A percentile compares a stretch with the other conserved stretches of the same genome.
Evolutionary conservation across 2,113 vertebrate species (phyloP).

Genomic region (Micronycteris hirsuta): DNA sequence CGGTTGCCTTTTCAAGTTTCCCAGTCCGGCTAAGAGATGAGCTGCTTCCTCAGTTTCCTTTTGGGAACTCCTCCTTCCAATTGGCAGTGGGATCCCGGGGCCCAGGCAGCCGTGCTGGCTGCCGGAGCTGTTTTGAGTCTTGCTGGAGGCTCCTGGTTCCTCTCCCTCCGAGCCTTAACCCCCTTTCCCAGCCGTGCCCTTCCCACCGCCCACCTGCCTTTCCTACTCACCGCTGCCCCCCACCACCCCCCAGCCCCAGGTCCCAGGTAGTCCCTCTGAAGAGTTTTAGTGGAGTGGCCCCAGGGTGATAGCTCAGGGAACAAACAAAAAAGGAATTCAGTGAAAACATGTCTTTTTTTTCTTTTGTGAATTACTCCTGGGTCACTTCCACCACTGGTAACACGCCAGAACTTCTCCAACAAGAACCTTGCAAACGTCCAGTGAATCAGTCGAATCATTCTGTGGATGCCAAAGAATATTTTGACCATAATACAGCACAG

Average conservation of each 20-base stretch:
- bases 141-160: conserved; percentile 78
- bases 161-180: conserved; percentile 81
- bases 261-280: conserved; percentile 79
- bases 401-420: conserved; percentile 80
- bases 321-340: conserved; percentile 80
- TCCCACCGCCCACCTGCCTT: conserved; percentile 19
- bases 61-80: conserved; percentile 75
- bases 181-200: conserved; percentile 50
- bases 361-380: conserved; percentile 77
- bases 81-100: conserved; percentile 78
- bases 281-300: conserved; percentile 83
- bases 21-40: conserved; percentile 70
- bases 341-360: conserved; percentile 76
- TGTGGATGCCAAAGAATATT: conserved; percentile 89
- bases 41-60: conserved; percentile 75
- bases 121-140: conserved; percentile 74
- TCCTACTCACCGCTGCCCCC: background rate
- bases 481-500: conserved; percentile 84
- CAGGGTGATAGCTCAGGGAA: conserved; percentile 89
- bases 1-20: conserved; percentile 68
- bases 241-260: conserved; percentile 56
- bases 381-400: conserved; percentile 82
- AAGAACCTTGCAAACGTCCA: conserved; percentile 79
- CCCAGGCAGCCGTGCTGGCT: conserved; percentile 57
- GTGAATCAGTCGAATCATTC: conserved; percentile 79